Evolutionary conservation across 2,888 invertebrate genomes (phyloP).

Genomic region (Cyaniris semiargus): DNA sequence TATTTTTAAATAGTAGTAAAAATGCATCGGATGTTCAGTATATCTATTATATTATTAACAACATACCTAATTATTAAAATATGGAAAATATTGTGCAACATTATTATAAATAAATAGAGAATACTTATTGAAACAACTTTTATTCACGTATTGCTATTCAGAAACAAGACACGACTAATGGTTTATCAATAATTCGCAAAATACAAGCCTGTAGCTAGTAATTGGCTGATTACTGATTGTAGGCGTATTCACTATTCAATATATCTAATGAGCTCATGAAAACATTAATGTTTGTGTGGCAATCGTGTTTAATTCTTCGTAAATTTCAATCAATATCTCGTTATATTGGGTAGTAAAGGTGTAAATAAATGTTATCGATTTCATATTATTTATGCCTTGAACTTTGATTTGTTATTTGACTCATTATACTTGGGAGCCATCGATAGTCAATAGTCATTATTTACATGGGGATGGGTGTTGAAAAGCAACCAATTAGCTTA

Average conservation of each 20-base stretch:
- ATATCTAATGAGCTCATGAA: conserved; percentile 12
- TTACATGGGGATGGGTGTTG: no score
- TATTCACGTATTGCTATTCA: neutral
- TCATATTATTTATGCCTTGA: neutral
- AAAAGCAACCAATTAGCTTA: no score
- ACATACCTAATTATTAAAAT: no score
- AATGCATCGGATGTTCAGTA: no score
- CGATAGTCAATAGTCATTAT: no score
- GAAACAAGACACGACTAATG: neutral
- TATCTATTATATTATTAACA: no score
- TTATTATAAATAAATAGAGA: neutral
- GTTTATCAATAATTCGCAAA: conserved; percentile 7
- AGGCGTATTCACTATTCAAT: conserved; percentile 8
- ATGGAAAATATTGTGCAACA: no score
- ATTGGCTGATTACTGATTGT: conserved; percentile 17
- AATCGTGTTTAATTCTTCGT: conserved; percentile 5
- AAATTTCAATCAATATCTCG: neutral
- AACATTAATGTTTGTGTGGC: neutral
- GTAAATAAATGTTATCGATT: neutral
- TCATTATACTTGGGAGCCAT: no score
- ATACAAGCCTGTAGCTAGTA: neutral
- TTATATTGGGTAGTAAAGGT: neutral
- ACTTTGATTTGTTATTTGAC: no score
- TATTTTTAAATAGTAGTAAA: no score
- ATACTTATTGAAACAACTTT: neutral